A percentile compares a stretch with the other conserved stretches of the same genome.
Conservation (phyloP, 2,888 invertebrate genomes). For the Thelaira solivaga region DNA sequence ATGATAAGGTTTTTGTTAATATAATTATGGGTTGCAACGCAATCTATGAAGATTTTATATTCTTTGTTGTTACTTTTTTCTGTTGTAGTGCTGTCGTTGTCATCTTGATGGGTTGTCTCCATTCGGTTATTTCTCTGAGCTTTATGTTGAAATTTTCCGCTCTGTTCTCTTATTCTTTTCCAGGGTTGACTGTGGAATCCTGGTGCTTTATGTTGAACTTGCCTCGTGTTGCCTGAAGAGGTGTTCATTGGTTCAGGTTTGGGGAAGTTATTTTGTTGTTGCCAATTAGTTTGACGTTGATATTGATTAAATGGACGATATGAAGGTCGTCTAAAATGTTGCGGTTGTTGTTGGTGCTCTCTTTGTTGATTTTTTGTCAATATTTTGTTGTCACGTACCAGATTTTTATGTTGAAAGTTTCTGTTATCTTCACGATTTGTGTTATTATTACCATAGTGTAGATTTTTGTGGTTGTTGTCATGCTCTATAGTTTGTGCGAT, state of each 20-base stretch:
- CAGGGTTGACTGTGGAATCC: conserved; percentile 4
- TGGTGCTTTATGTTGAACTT: not conserved
- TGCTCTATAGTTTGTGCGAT: no score
- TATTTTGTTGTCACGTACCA: not conserved
- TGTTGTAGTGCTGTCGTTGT: not conserved
- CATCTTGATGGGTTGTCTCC: conserved; percentile 6
- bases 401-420: not conserved
- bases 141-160: conserved; percentile 12
- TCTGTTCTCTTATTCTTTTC: conserved; percentile 3
- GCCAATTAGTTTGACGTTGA: no score
- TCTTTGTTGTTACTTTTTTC: conserved; percentile 7
- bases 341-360: not conserved
- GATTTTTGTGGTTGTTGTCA: no score
- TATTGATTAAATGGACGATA: not conserved
- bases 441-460: no score
- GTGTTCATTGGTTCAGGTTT: conserved; percentile 15
- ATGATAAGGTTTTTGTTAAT: not conserved
- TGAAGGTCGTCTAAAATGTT: not conserved
- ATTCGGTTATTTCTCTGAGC: not conserved
- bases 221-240: no score
- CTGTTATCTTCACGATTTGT: not conserved
- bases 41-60: conserved; percentile 15
- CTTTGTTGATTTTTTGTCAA: no score
- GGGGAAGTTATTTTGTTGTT: conserved; percentile 11
- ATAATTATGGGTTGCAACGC: conserved; percentile 17